A percentile compares a stretch with the other conserved stretches of the same genome.
Conservation (phyloP, 1,140 invertebrate species). For the Colletes latitarsis region DNA sequence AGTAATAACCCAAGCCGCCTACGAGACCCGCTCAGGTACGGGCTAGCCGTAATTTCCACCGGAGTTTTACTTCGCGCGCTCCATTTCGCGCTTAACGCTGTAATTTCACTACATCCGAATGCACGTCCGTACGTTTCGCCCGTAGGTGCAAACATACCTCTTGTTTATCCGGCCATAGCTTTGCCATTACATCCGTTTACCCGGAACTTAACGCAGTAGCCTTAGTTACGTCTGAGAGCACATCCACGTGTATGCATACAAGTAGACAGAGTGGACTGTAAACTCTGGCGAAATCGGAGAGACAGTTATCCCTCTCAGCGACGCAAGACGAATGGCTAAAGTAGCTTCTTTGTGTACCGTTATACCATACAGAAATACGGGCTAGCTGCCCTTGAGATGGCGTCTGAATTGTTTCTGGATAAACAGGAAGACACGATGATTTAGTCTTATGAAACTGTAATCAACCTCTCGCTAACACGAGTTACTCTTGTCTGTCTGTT, state of each 20-base stretch:
- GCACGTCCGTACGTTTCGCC: not conserved
- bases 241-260: not conserved
- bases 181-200: slow-evolving; percentile 31
- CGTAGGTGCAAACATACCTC: slow-evolving; percentile 8
- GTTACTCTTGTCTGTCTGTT: no score
- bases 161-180: slow-evolving; percentile 19
- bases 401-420: no score
- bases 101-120: slow-evolving; percentile 30
- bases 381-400: no score
- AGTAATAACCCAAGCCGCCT: slow-evolving; percentile 5
- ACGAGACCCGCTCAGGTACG: not conserved
- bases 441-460: no score
- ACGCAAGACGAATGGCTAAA: not conserved
- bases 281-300: not conserved
- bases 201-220: not conserved
- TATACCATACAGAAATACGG: no score
- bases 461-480: no score
- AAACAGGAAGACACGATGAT: no score
- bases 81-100: slow-evolving; percentile 17
- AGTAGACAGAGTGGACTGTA: slow-evolving; percentile 15
- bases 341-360: no score
- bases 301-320: not conserved
- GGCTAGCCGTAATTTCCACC: not conserved
- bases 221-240: slow-evolving; percentile 5
- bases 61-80: not conserved